phyloP scores from a whole-genome alignment of 2,888 invertebrate genomes.

The Idaea biselata region DNA sequence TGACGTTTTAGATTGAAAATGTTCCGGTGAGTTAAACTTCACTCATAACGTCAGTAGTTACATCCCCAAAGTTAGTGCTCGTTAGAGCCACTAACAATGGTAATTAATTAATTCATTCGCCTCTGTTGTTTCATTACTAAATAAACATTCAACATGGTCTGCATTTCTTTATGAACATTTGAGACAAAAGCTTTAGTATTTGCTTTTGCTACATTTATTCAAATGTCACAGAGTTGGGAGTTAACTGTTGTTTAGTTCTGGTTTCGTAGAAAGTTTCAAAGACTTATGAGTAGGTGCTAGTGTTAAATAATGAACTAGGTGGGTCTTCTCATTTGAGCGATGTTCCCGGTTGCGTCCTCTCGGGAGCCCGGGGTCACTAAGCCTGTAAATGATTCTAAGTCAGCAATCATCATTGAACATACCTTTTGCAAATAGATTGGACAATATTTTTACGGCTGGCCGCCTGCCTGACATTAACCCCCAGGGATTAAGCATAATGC shows the following conservation, averaged over 20 bases:
- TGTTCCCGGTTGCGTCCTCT: no score
- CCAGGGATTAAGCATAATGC: no score
- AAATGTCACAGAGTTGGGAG: background rate
- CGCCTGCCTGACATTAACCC: no score
- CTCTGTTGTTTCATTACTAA: conserved; percentile 8
- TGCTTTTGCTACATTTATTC: background rate
- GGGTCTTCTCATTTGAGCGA: no score
- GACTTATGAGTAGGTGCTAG: background rate
- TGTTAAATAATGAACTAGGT: background rate
- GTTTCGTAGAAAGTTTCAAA: background rate
- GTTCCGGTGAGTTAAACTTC: conserved; percentile 22
- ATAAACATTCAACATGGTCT: conserved; percentile 1
- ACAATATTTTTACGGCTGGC: no score
- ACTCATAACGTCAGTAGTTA: conserved; percentile 27
- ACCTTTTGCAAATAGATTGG: no score
- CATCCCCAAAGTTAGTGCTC: conserved; percentile 27
- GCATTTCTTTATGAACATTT: conserved; percentile 2
- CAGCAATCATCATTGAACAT: no score
- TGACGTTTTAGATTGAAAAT: conserved; percentile 25
- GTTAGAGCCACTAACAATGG: conserved; percentile 21
- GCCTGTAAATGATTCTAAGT: no score
- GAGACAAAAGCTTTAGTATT: conserved; percentile 2
- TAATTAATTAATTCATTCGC: conserved; percentile 29
- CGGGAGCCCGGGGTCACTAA: no score
- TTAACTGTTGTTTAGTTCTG: background rate